Evolutionary conservation across 2,797 vertebrate species (phyloP).

Genomic region (Mallotus villosus): DNA sequence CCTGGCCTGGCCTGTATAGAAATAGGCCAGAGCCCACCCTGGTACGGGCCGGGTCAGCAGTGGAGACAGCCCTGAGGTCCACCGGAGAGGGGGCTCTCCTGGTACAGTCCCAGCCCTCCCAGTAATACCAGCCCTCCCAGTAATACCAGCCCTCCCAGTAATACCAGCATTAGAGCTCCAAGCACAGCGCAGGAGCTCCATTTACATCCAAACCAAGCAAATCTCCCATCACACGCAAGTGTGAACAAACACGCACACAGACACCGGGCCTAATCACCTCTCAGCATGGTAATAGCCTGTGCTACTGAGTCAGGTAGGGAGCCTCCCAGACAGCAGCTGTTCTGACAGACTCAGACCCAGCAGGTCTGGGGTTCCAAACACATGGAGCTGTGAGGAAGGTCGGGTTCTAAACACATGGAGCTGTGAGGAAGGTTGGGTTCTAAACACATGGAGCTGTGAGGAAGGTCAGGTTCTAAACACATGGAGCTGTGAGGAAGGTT

Average conservation of each 20-base stretch:
- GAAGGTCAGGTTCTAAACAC: no score
- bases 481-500: neutral
- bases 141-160: constrained; percentile 55
- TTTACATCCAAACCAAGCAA: constrained; percentile 46
- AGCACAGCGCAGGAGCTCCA: constrained; percentile 35
- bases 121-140: constrained; percentile 37
- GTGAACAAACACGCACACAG: constrained; percentile 13
- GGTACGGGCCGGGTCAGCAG: no score
- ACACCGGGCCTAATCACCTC: neutral
- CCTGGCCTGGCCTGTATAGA: no score
- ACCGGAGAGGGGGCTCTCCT: constrained; percentile 19
- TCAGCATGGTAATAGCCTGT: neutral
- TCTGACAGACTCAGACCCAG: neutral
- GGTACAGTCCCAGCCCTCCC: constrained; percentile 38
- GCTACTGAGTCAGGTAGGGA: constrained; percentile 1
- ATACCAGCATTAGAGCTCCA: constrained; percentile 50
- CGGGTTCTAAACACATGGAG: no score
- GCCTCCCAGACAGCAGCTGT: constrained; percentile 21
- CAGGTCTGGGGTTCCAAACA: no score
- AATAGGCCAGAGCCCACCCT: no score
- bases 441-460: no score
- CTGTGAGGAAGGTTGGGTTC: no score
- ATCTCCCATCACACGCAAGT: constrained; percentile 38
- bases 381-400: no score
- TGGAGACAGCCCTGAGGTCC: constrained; percentile 45